Base-by-base conservation (phyloP, 2,113 vertebrate genomes). In the Petaurus breviceps region DNA sequence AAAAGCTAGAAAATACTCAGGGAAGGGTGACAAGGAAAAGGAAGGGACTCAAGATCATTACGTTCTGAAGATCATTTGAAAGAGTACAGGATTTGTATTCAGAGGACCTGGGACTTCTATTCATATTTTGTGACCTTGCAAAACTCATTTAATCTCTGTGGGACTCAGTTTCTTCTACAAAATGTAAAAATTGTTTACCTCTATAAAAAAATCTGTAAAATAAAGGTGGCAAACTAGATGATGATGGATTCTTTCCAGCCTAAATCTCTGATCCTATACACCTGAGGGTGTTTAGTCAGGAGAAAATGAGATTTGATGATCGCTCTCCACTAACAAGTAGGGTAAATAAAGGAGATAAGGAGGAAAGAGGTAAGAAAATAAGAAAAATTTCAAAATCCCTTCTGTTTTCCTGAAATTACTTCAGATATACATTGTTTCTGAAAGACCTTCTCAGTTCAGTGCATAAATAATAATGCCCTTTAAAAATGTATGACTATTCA, bases 401-500 rank as follows among this genome's bases (percentile, higher is more conserved):
- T 91, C 94, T 96, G 50, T 92, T 96, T 96, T 97, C 91, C 84
- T 94, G 92, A 97, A 97, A 95, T 43, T 96, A 97, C 95, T 97
- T 97, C 96, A 96, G 61, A 92, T 97, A 96, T 92, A 97, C 95
- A 96, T 94, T 95, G 96, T 95, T 97, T 96, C 97, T 94, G 90
- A 97, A 96, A 97, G 96, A 94, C 94, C 96, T 97, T 53, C 51
- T 97, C 92, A 94, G 98, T 97, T 97, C 96, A 94, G 92, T 96
- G 84, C 96, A 98, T 97, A 97, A 98, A 98, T 98, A 98, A 98
- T 95, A 23, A 55, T 94, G 97, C 95, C 90, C 25, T 95, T 98
- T 97, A 96, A 98, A 98, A 98, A 98, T 94, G 96, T 95, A 96
- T 97, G 97, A 96, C 96, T 98, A 93, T 97, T 98, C 97, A 98